Percentiles rank a stretch among this genome's conserved stretches.
Conservation (phyloP, 2,888 invertebrate species). For the Antheraea assamensis region DNA sequence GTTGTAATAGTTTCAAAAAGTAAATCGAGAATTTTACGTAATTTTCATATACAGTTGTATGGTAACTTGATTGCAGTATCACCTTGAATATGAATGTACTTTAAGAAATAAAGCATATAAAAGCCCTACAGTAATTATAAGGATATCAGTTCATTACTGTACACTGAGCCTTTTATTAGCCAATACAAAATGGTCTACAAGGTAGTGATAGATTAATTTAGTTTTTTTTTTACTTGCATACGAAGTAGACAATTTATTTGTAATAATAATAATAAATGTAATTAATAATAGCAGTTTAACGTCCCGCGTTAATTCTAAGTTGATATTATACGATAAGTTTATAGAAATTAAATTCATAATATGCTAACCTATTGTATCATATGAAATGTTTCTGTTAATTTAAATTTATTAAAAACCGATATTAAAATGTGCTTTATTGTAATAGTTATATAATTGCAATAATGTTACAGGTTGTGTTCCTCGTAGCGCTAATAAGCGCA, state of each 20-base stretch:
- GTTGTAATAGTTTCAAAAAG: background rate
- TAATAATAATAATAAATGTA: too few relatives aligned
- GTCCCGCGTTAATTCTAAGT: too few relatives aligned
- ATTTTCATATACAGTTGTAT: background rate
- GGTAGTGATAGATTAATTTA: background rate
- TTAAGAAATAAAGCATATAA: slow-evolving; percentile 19
- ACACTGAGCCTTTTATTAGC: slow-evolving; percentile 12
- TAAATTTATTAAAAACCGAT: too few relatives aligned
- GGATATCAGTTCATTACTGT: slow-evolving; percentile 13
- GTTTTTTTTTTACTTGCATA: background rate
- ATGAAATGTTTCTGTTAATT: too few relatives aligned
- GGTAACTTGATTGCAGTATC: slow-evolving; percentile 5
- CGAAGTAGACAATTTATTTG: too few relatives aligned
- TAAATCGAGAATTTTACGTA: background rate
- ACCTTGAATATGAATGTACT: slow-evolving; percentile 14
- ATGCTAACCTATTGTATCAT: too few relatives aligned
- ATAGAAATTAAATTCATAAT: too few relatives aligned
- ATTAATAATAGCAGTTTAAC: too few relatives aligned
- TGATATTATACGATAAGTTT: too few relatives aligned
- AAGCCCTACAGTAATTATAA: slow-evolving; percentile 16
- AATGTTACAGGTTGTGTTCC: slow-evolving; percentile 38
- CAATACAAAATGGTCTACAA: slow-evolving; percentile 15
- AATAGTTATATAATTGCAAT: background rate
- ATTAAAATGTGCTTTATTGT: background rate
- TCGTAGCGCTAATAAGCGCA: slow-evolving; percentile 38